Conservation (phyloP, 2,888 invertebrate genomes). For the Phortica magna region DNA sequence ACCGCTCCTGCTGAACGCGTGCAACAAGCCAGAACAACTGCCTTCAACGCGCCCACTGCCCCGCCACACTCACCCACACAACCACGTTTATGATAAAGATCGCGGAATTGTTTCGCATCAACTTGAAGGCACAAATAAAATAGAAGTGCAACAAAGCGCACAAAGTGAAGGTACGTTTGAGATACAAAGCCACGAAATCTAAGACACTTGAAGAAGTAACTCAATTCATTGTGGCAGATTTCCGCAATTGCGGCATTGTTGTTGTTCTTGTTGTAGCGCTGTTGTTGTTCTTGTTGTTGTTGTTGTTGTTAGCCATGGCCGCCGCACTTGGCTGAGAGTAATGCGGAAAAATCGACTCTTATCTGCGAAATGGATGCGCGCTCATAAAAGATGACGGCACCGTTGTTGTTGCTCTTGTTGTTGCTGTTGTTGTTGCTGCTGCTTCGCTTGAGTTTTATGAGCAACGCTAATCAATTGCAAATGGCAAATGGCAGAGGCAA, state of each 20-base stretch:
- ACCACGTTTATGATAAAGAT: slow-evolving; percentile 17
- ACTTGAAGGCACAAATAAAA: not conserved
- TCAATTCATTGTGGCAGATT: slow-evolving; percentile 18
- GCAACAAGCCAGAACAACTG: not conserved
- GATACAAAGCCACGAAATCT: not conserved
- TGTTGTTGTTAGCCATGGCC: not conserved
- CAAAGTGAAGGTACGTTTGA: not conserved
- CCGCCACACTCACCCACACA: not conserved
- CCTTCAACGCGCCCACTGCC: not conserved
- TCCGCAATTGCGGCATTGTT: slow-evolving; percentile 13
- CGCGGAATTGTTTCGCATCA: not conserved
- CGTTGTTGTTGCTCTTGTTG: not conserved
- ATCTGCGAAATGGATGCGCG: slow-evolving; percentile 10
- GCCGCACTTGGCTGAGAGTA: not conserved
- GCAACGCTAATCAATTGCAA: slow-evolving; percentile 66
- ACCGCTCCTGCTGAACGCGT: not conserved
- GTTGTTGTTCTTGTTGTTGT: not conserved
- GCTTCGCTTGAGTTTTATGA: not conserved
- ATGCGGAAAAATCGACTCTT: slow-evolving; percentile 26
- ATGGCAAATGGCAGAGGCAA: slow-evolving; percentile 51
- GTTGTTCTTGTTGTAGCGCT: too few relatives aligned
- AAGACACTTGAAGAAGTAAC: slow-evolving; percentile 30
- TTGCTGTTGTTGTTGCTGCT: not conserved
- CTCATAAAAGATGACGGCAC: slow-evolving; percentile 8
- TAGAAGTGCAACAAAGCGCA: not conserved